Evolutionary conservation across 2,113 vertebrate species (phyloP), one percentile per base, ranked within the genome.

Genomic region (Columbina picui): DNA sequence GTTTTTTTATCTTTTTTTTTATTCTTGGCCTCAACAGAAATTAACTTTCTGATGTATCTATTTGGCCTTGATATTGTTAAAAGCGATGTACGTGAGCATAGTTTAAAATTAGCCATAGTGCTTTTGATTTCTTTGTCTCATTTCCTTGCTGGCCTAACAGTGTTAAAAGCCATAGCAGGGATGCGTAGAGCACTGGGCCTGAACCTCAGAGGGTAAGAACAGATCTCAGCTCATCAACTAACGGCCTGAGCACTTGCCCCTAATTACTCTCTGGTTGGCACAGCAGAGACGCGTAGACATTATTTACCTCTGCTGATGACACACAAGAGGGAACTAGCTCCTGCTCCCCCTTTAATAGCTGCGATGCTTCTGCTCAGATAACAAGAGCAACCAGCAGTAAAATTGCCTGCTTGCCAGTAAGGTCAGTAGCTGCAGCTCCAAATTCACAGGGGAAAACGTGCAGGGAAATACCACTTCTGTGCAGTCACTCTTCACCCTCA

Each of bases 161-260:
- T 23, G 22, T 76, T 64, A 76, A 84, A 86, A 74, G n/a, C 41
- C 13, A 6, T 32, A 1, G 8, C 21, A 71, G 74, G 41, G 32
- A 14, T 0, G 0, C 70, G 71, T 47, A 34, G 8, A 34, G 12
- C 7, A 12, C 0, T 0, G 39, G 27, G 50, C 59, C 27, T 61
- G 67, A 82, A 67, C n/a, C 63, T 70, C 16, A 2, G 16, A 65
- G 59, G 41, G 49, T 6, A 86, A 57, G 34, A 43, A 12, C 25
- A 41, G 55, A 5, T 55, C 63, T 12, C 63, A 93, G 34, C 47
- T 84, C 9, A 2, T 64, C 73, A 82, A 26, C 6, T 12, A 53
- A 30, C 84, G 1, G 13, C 70, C 38, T 70, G n/a, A 75, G 64
- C 27, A 39, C 43, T 38, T 90, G 14, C 50, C n/a, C 22, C 21